phyloP scores from a whole-genome alignment of 2,888 invertebrate species.

The Syrphus vitripennis region DNA sequence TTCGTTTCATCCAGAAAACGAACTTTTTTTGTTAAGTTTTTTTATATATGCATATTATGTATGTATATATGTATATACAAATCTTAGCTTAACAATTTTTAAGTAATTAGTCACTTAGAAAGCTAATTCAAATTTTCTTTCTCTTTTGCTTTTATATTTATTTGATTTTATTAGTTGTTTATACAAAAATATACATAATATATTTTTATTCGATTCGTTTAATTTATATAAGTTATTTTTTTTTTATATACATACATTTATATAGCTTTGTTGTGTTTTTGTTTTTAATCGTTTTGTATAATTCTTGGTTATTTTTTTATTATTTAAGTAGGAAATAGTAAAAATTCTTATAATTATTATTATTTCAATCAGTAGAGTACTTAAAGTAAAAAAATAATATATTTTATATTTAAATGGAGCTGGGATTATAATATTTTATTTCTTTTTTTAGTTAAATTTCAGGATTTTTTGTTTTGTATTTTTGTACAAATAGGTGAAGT shows the following conservation, averaged over 20 bases:
- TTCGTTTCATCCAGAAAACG: background rate
- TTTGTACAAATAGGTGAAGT: constrained; percentile 67
- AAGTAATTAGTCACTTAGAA: constrained; percentile 41
- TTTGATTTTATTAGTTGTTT: constrained; percentile 31
- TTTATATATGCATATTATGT: too few species aligned
- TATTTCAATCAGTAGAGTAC: constrained; percentile 61
- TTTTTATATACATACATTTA: constrained; percentile 35
- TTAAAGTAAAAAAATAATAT: constrained; percentile 33
- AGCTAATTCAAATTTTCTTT: constrained; percentile 39
- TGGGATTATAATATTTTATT: constrained; percentile 14
- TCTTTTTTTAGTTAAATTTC: constrained; percentile 49
- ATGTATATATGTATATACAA: background rate
- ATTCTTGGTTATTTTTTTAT: constrained; percentile 10
- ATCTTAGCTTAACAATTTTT: constrained; percentile 35
- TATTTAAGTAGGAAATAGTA: constrained; percentile 64
- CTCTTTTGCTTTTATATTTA: background rate
- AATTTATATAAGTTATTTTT: constrained; percentile 38
- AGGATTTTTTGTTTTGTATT: constrained; percentile 54
- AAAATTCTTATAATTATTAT: constrained; percentile 56
- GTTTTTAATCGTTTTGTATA: constrained; percentile 16
- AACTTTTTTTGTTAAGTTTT: background rate
- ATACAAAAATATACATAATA: constrained; percentile 67
- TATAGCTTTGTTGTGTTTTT: constrained; percentile 43
- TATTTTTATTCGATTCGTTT: constrained; percentile 64
- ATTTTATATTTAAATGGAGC: background rate